phyloP scores from a whole-genome alignment of 2,113 vertebrate genomes.

The Garra rufa region DNA sequence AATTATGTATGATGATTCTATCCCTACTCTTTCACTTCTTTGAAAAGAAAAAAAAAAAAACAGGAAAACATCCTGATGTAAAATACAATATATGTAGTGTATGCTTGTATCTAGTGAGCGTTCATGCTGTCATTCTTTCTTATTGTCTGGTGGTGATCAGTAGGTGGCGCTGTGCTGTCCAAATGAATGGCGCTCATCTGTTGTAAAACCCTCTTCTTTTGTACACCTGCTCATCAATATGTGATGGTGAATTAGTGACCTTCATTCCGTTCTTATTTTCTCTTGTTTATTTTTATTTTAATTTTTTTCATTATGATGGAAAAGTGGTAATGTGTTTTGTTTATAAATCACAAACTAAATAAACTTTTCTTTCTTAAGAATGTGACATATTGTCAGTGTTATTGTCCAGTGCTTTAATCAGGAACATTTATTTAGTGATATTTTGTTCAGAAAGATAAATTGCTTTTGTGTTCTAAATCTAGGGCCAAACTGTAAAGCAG shows the following conservation, averaged over 20 bases:
- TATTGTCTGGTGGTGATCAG: conserved; percentile 78
- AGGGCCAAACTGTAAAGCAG: background rate
- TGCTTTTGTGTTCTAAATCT: background rate
- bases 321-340: conserved; percentile 83
- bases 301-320: conserved; percentile 76
- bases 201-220: conserved; percentile 72
- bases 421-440: background rate
- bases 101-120: conserved; percentile 81
- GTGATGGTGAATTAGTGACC: conserved; percentile 80
- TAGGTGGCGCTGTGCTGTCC: conserved; percentile 74
- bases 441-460: conserved; percentile 25
- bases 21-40: conserved; percentile 73
- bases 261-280: conserved; percentile 67
- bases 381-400: conserved; percentile 50
- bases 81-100: conserved; percentile 79
- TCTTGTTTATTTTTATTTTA: conserved; percentile 49
- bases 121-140: conserved; percentile 79
- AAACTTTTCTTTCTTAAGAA: conserved; percentile 83
- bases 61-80: conserved; percentile 61
- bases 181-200: conserved; percentile 70
- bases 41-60: conserved; percentile 55
- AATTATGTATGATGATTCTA: conserved; percentile 79
- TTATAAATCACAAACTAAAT: conserved; percentile 81
- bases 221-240: conserved; percentile 79
- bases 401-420: background rate